Conservation (phyloP, 2,888 invertebrate genomes). For the Monochamus alternatus region DNA sequence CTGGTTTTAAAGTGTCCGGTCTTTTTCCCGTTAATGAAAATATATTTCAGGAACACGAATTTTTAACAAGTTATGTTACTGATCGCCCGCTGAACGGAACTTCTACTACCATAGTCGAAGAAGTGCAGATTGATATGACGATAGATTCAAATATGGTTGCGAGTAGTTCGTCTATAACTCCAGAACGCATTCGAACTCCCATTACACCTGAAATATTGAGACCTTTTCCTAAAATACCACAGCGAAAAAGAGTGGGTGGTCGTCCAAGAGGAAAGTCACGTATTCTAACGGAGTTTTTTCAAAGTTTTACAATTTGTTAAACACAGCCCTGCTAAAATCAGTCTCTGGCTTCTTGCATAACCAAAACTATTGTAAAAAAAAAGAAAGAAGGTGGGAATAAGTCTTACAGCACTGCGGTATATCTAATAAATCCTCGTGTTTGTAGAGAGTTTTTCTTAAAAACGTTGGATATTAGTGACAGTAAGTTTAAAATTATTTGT, state of each 20-base stretch:
- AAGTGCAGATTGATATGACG: slow-evolving; percentile 8
- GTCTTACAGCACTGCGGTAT: too few species aligned
- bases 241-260: not conserved
- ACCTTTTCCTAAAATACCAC: slow-evolving; percentile 6
- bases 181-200: not conserved
- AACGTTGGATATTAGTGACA: too few species aligned
- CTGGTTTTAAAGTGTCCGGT: slow-evolving; percentile 45
- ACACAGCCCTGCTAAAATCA: too few species aligned
- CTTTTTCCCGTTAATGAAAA: slow-evolving; percentile 49
- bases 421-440: too few species aligned
- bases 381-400: too few species aligned
- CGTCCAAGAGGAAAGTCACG: not conserved
- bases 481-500: too few species aligned
- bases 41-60: slow-evolving; percentile 47
- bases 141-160: not conserved
- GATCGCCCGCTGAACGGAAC: not conserved
- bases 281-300: not conserved
- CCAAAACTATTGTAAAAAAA: too few species aligned
- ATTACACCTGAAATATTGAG: not conserved
- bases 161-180: not conserved
- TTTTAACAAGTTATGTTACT: slow-evolving; percentile 30
- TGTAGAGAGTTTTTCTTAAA: too few species aligned
- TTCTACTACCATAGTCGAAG: slow-evolving; percentile 4
- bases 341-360: too few species aligned
- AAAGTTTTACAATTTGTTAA: too few species aligned